These are phyloP conservation scores for Ceyx melanurus DNA, from an alignment of 2,113 vertebrate genomes.

Conservation along the genomic window DNA sequence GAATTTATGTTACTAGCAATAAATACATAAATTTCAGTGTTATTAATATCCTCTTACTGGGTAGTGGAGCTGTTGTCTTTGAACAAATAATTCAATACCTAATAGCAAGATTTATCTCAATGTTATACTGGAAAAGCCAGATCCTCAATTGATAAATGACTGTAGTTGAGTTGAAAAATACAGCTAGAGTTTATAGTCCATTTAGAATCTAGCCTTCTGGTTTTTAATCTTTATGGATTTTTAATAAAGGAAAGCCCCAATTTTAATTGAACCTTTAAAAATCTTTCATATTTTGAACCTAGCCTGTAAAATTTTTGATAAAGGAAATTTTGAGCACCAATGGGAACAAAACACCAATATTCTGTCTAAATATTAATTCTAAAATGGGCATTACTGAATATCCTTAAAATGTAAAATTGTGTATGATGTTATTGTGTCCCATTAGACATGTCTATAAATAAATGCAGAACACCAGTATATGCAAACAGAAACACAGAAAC, in stretches of 20 bases:
- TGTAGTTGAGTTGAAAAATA: not conserved
- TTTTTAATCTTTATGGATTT: constrained; percentile 39
- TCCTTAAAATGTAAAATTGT: not conserved
- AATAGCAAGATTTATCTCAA: not conserved
- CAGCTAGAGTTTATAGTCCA: not conserved
- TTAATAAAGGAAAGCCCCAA: not conserved
- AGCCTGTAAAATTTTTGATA: not conserved
- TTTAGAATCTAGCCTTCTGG: not conserved
- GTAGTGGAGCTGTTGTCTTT: not conserved
- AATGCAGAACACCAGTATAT: not conserved
- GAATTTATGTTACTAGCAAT: not conserved
- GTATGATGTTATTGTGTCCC: not conserved
- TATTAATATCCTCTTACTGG: not conserved
- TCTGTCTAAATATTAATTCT: not conserved
- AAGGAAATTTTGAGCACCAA: not conserved
- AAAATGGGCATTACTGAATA: not conserved
- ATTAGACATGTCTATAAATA: not conserved
- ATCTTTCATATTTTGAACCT: not conserved
- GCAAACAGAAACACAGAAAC: not conserved
- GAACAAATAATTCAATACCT: not conserved
- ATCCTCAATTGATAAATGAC: not conserved
- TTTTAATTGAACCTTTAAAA: constrained; percentile 47
- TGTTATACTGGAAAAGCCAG: not conserved
- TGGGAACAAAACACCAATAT: not conserved
- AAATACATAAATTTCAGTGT: not conserved